Evolutionary conservation across 2,888 invertebrate species (phyloP).

Genomic region (Cephus runcator): DNA sequence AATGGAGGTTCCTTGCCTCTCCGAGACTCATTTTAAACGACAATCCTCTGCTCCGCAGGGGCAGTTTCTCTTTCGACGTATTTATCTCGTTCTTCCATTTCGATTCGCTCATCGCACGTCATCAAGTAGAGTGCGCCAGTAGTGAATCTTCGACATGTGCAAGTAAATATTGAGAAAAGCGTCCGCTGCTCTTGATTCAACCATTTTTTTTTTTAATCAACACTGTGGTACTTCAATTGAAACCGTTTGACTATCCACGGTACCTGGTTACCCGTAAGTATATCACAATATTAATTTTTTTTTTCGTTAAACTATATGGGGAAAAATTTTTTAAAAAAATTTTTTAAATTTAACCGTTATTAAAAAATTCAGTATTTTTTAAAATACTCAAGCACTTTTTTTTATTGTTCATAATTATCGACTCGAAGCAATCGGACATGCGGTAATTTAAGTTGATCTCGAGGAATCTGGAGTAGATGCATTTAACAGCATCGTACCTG

Average conservation of each 20-base stretch:
- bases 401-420: background rate
- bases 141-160: background rate
- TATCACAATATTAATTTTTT: background rate
- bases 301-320: no score
- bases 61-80: background rate
- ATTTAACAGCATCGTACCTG: background rate
- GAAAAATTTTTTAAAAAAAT: no score
- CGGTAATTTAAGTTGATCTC: background rate
- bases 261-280: background rate
- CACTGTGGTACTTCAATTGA: no score
- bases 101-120: background rate
- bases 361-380: no score
- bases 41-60: slow-evolving; percentile 51
- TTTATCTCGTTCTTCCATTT: background rate
- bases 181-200: background rate
- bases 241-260: background rate
- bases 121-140: background rate
- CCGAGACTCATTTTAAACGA: slow-evolving; percentile 52
- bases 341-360: no score
- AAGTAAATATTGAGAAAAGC: background rate
- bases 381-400: background rate
- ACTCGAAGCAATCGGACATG: no score
- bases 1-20: slow-evolving; percentile 52
- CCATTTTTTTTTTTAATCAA: background rate
- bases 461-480: background rate